Evolutionary conservation across 2,888 invertebrate genomes (phyloP).

Genomic region (Apamea epomidion): DNA sequence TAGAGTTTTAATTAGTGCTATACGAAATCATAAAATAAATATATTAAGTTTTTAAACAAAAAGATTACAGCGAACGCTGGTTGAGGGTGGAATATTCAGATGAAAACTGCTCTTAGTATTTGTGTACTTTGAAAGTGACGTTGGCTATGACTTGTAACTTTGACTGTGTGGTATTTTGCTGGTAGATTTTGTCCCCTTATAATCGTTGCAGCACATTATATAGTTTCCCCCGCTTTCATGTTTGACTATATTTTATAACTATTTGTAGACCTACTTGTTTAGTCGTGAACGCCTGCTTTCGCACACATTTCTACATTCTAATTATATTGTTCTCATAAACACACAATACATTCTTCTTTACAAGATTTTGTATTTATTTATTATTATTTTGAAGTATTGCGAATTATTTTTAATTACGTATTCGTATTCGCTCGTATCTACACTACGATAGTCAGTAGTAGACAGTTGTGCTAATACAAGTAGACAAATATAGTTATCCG

Average conservation of each 20-base stretch:
- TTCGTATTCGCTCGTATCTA: constrained; percentile 19
- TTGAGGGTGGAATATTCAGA: constrained; percentile 60
- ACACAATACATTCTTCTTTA: constrained; percentile 33
- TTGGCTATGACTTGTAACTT: constrained; percentile 18
- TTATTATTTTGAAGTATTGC: constrained; percentile 20
- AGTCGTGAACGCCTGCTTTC: constrained; percentile 31
- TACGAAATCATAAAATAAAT: constrained; percentile 55
- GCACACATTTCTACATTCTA: constrained; percentile 30
- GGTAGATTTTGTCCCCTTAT: constrained; percentile 11
- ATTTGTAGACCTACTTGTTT: constrained; percentile 28
- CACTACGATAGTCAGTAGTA: constrained; percentile 27
- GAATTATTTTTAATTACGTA: constrained; percentile 9
- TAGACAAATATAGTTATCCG: constrained; percentile 33
- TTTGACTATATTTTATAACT: constrained; percentile 11
- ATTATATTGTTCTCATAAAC: constrained; percentile 9
- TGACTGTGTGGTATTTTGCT: constrained; percentile 24
- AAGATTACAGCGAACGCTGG: constrained; percentile 73
- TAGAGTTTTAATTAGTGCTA: constrained; percentile 64
- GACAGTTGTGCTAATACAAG: constrained; percentile 37
- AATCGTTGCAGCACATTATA: background rate
- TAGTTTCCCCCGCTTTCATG: constrained; percentile 23
- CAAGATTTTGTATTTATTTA: constrained; percentile 23
- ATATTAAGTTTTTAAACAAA: constrained; percentile 68
- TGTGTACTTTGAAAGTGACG: constrained; percentile 5
- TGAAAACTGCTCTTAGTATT: constrained; percentile 35